These are phyloP conservation scores for Drusus annulatus DNA, from an alignment of 1,140 invertebrate species.

Conservation along the genomic window DNA sequence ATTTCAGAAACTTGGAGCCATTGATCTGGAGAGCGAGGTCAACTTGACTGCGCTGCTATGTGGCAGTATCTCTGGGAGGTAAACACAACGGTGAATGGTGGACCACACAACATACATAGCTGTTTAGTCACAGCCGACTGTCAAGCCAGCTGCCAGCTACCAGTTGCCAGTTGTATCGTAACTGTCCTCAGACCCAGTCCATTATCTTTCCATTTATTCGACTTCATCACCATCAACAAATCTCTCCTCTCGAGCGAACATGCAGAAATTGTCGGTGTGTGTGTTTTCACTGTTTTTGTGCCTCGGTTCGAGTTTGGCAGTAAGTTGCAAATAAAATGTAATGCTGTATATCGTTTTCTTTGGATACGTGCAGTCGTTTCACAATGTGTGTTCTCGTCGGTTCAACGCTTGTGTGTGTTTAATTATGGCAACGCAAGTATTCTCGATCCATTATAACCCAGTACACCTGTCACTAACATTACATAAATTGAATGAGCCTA, in stretches of 20 bases:
- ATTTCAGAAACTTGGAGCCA: constrained; percentile 4
- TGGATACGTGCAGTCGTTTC: too few species aligned
- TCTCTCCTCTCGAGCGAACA: not conserved
- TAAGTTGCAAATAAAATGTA: not conserved
- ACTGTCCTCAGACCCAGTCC: not conserved
- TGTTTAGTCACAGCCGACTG: not conserved
- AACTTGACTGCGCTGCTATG: not conserved
- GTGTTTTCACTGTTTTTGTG: constrained; percentile 5
- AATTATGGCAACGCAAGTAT: too few species aligned
- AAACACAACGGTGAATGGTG: constrained; percentile 33
- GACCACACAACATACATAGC: not conserved
- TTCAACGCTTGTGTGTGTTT: too few species aligned
- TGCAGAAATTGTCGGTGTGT: not conserved
- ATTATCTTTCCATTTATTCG: not conserved
- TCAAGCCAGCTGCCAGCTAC: not conserved
- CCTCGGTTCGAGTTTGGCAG: not conserved
- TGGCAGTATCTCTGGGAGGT: constrained; percentile 13
- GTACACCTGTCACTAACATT: too few species aligned
- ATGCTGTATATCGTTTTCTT: too few species aligned
- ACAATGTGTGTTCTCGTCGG: too few species aligned
- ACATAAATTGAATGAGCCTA: too few species aligned
- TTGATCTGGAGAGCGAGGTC: constrained; percentile 35
- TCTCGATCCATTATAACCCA: too few species aligned
- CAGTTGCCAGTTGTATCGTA: constrained; percentile 9
- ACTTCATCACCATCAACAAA: too few species aligned